Percentiles rank a stretch among this genome's conserved stretches.
Conservation (phyloP, 2,888 invertebrate genomes). For the Drosophila parthenogenetica region DNA sequence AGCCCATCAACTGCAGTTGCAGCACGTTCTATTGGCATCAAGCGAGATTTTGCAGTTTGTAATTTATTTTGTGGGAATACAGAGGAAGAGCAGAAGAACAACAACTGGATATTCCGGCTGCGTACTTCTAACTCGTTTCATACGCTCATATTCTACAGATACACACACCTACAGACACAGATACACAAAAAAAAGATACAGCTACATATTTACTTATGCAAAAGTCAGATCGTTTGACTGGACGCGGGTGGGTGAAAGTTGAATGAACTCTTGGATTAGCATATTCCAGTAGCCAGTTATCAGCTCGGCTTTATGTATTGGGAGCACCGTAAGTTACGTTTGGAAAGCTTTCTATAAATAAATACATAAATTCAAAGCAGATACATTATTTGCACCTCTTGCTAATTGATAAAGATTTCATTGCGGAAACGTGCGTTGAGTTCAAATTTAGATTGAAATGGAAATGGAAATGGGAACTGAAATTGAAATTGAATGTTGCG, state of each 20-base stretch:
- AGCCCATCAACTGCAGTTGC: slow-evolving; percentile 11
- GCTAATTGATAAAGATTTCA: background rate
- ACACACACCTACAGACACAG: background rate
- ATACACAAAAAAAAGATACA: no score
- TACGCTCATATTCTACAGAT: slow-evolving; percentile 6
- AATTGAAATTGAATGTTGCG: slow-evolving; percentile 10
- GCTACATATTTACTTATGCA: slow-evolving; percentile 55
- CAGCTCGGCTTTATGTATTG: slow-evolving; percentile 25
- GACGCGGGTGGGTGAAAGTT: slow-evolving; percentile 40
- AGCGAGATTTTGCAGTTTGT: background rate
- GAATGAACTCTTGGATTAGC: slow-evolving; percentile 59
- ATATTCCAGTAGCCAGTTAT: slow-evolving; percentile 8
- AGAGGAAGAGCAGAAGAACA: background rate
- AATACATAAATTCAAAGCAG: background rate
- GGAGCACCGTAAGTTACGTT: slow-evolving; percentile 28
- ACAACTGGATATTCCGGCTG: slow-evolving; percentile 70
- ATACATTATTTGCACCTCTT: background rate
- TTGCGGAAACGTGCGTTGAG: slow-evolving; percentile 11
- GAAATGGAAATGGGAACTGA: background rate
- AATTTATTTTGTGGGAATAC: background rate
- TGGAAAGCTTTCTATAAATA: slow-evolving; percentile 10
- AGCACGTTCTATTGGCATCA: slow-evolving; percentile 10
- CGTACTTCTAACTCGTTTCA: slow-evolving; percentile 55
- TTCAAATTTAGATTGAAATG: background rate
- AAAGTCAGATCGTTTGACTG: slow-evolving; percentile 35